These are phyloP conservation scores for Lepus townsendii DNA, from an alignment of 2,797 vertebrate species.

Conservation along the genomic window DNA sequence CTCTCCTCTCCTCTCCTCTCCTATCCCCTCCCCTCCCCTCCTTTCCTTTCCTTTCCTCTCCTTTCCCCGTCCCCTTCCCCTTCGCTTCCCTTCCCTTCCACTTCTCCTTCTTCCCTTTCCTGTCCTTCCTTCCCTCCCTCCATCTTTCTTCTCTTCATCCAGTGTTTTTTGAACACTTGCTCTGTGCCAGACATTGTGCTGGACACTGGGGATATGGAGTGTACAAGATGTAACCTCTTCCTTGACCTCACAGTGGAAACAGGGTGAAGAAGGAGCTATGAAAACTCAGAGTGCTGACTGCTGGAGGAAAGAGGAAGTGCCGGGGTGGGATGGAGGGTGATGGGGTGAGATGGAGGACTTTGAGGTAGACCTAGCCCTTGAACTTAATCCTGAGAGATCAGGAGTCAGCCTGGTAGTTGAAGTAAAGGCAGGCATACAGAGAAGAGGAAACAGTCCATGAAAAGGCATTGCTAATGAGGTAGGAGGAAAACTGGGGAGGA, in stretches of 20 bases:
- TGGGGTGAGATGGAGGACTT: neutral
- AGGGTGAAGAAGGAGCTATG: neutral
- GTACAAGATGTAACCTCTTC: neutral
- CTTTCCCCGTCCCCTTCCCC: too few species aligned
- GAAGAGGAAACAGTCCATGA: neutral
- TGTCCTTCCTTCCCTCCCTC: neutral
- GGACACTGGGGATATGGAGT: neutral
- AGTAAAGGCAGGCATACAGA: neutral
- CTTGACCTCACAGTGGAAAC: neutral
- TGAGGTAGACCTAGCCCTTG: neutral
- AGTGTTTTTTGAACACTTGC: neutral
- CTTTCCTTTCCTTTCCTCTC: too few species aligned
- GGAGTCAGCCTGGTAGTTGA: neutral
- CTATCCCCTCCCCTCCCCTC: too few species aligned
- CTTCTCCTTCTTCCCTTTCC: neutral
- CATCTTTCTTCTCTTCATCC: neutral
- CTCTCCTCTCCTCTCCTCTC: neutral
- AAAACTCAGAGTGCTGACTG: neutral
- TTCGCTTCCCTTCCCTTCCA: too few species aligned
- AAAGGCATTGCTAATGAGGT: neutral
- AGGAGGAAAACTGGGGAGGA: neutral
- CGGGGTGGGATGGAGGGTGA: neutral
- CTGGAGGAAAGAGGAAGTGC: too few species aligned
- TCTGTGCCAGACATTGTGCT: neutral
- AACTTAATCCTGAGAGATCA: constrained; percentile 3